Evolutionary conservation across 1,140 invertebrate species (phyloP), one percentile per base, ranked within the genome.

Genomic region (Lysiphlebus fabarum): DNA sequence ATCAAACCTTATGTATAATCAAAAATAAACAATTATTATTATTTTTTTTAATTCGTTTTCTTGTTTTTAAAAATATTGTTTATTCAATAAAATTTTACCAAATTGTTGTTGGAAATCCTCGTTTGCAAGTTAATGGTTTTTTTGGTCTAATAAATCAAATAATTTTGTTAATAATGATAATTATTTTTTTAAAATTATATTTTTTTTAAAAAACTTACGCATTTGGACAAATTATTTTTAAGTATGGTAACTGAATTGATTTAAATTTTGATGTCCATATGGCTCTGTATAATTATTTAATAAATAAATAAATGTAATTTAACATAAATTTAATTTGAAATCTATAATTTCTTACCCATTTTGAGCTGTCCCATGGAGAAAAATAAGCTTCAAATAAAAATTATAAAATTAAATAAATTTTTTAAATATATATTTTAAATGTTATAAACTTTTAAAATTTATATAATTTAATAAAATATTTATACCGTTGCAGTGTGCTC

Each of bases 201-300:
- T n/a, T n/a, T n/a, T n/a, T n/a, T n/a, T n/a, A n/a, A n/a, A n/a
- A n/a, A n/a, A n/a, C n/a, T n/a, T n/a, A n/a, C 79, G 95, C 95
- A 65, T 93, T 96, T 7, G 95, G 95, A 79, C 94, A 98, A 61
- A 98, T 90, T 62, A 96, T 89, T 84, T 96, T 96, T 65, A 94
- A 86, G 73, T 93, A 86, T 26, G 92, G 82, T 12, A 89, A 84
- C 69, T 89, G 84, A 37, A 97, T 85, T 47, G 84, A 83, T 58
- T 84, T 88, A 72, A 97, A 86, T 3, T 89, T 87, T 67, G 87
- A 89, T 14, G 92, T 91, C 95, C 95, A 98, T 48, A 94, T 94
- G 85, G 95, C 90, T 11, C 94, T 96, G 71, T 55, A 84, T 53
- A 56, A 64, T 62, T n/a, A n/a, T n/a, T n/a, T n/a, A 59, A 42